Evolutionary conservation across 2,113 vertebrate genomes (phyloP).

Genomic region (Emydocephalus ijimae): DNA sequence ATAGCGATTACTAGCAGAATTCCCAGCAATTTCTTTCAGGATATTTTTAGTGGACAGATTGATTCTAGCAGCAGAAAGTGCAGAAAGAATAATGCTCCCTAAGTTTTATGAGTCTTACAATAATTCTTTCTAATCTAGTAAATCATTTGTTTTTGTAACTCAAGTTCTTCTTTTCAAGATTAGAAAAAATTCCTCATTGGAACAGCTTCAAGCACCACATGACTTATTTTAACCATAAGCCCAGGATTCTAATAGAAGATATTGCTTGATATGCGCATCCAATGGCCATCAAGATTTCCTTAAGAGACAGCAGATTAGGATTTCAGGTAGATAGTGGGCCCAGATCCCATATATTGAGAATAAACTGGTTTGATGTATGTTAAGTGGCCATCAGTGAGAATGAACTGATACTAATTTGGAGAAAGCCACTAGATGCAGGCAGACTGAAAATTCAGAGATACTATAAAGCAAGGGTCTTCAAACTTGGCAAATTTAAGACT

Average conservation of each 20-base stretch:
- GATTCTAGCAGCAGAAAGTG: neutral
- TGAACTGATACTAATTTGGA: neutral
- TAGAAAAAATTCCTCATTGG: neutral
- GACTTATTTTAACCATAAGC: neutral
- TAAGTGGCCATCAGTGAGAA: neutral
- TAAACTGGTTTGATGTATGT: neutral
- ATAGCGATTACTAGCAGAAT: neutral
- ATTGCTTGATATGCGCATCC: neutral
- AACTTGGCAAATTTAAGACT: too few relatives aligned
- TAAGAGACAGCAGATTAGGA: neutral
- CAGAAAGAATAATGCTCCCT: neutral
- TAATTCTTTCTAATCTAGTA: neutral
- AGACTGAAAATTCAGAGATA: neutral
- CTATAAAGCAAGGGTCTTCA: neutral
- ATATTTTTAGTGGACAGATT: neutral
- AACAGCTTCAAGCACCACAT: neutral
- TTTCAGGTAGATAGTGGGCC: neutral
- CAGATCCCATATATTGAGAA: neutral
- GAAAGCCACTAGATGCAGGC: neutral
- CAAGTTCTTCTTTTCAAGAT: neutral
- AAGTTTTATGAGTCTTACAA: neutral
- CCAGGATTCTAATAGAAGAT: neutral
- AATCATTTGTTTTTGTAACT: neutral
- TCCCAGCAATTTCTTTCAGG: neutral
- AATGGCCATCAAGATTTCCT: neutral